Percentiles rank a stretch among this genome's conserved stretches.
phyloP scores from a whole-genome alignment of 2,888 invertebrate genomes.

The Dyspetes luteomarginatus region DNA sequence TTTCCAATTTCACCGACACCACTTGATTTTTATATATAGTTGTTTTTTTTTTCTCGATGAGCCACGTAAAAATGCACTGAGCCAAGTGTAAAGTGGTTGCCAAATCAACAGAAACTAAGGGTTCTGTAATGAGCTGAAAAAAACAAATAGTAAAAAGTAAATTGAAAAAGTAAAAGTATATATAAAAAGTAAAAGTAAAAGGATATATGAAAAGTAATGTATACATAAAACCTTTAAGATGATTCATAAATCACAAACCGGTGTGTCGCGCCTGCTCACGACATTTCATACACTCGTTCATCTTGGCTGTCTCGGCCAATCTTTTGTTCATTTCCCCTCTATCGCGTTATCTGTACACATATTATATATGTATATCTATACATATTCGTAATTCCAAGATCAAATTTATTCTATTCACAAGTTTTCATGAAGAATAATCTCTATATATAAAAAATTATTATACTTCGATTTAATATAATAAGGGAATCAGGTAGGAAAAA shows the following conservation, averaged over 20 bases:
- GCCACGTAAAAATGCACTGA: too few species aligned
- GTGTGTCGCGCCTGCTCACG: slow-evolving; percentile 51
- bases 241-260: slow-evolving; percentile 66
- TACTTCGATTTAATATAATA: too few species aligned
- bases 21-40: too few species aligned
- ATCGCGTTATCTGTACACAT: background rate
- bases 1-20: too few species aligned
- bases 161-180: too few species aligned
- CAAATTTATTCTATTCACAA: slow-evolving; percentile 34
- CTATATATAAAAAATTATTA: slow-evolving; percentile 12
- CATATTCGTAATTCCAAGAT: slow-evolving; percentile 53
- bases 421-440: slow-evolving; percentile 12
- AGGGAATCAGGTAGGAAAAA: too few species aligned
- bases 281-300: slow-evolving; percentile 64
- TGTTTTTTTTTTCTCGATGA: too few species aligned
- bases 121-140: too few species aligned
- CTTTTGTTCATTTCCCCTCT: slow-evolving; percentile 48
- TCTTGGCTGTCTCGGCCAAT: slow-evolving; percentile 62
- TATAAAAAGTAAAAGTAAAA: too few species aligned
- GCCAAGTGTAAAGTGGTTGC: too few species aligned
- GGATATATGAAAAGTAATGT: background rate
- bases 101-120: too few species aligned
- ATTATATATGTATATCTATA: background rate
- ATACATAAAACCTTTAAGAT: slow-evolving; percentile 27
- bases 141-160: too few species aligned